Percentiles rank a stretch among this genome's conserved stretches.
Conservation (phyloP, 2,888 invertebrate genomes). For the Eristalis pertinax region DNA sequence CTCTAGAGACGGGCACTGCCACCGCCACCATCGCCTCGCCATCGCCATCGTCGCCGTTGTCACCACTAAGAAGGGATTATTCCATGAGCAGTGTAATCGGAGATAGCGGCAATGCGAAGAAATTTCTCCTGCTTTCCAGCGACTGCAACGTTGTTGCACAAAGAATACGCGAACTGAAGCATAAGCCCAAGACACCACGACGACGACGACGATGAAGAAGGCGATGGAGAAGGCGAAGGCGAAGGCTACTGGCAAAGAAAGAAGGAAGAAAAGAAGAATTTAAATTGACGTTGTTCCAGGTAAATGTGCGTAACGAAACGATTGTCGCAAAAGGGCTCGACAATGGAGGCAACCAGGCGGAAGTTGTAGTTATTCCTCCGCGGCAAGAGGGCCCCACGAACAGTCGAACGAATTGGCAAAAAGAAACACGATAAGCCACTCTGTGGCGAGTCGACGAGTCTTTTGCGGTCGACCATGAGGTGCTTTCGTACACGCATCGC, state of each 20-base stretch:
- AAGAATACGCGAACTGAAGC: conserved; percentile 6
- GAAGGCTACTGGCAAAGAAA: not conserved
- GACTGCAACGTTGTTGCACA: conserved; percentile 44
- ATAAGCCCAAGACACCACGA: not conserved
- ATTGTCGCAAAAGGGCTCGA: conserved; percentile 58
- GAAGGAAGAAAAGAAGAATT: conserved; percentile 8
- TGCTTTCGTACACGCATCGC: conserved; percentile 22
- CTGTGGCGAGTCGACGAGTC: conserved; percentile 14
- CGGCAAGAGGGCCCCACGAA: conserved; percentile 14
- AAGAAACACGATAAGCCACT: conserved; percentile 52
- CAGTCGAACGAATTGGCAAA: not conserved
- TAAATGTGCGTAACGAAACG: conserved; percentile 64
- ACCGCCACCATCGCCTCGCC: not conserved
- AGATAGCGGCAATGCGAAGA: conserved; percentile 54
- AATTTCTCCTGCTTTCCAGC: conserved; percentile 53
- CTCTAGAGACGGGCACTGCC: not conserved
- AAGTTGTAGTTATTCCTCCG: conserved; percentile 55
- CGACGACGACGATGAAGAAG: not conserved
- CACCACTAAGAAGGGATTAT: conserved; percentile 54
- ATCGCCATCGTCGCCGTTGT: not conserved
- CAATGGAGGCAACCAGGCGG: conserved; percentile 55
- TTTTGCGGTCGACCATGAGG: conserved; percentile 37
- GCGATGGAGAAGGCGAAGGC: not conserved
- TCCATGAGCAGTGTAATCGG: conserved; percentile 49
- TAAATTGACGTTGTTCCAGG: conserved; percentile 59